These are phyloP conservation scores for Drosophila bunnanda DNA, from an alignment of 2,888 invertebrate genomes.

Conservation along the genomic window DNA sequence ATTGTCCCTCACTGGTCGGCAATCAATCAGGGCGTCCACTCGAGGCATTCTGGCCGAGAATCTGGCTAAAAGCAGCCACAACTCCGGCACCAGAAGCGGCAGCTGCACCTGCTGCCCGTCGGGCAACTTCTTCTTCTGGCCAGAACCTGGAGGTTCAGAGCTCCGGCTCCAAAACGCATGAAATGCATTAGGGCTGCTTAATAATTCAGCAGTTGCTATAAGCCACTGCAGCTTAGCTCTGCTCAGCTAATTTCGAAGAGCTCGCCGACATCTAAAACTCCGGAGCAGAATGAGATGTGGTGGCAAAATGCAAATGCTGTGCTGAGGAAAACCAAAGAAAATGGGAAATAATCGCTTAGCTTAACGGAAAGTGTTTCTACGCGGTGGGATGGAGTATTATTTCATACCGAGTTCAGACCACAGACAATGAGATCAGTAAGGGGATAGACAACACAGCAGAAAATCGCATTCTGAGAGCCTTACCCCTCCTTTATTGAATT, in stretches of 20 bases:
- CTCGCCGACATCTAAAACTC: conserved; percentile 31
- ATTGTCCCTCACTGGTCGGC: conserved; percentile 34
- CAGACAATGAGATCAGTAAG: conserved; percentile 14
- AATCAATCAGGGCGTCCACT: conserved; percentile 36
- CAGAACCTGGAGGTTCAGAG: conserved; percentile 40
- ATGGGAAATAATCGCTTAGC: conserved; percentile 51
- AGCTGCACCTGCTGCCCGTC: conserved; percentile 25
- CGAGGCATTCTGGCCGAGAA: conserved; percentile 9
- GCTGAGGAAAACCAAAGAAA: conserved; percentile 33
- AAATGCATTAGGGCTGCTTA: conserved; percentile 73
- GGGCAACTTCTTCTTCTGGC: conserved; percentile 35
- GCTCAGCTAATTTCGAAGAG: conserved; percentile 59
- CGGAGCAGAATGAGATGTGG: conserved; percentile 41
- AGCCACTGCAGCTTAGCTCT: conserved; percentile 45
- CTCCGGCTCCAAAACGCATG: conserved; percentile 61
- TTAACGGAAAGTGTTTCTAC: conserved; percentile 57
- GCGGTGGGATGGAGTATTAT: not conserved
- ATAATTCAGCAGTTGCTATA: conserved; percentile 63
- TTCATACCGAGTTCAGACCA: not conserved
- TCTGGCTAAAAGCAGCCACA: conserved; percentile 64
- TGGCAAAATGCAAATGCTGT: conserved; percentile 41
- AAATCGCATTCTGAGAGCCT: not conserved
- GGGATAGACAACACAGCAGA: conserved; percentile 1
- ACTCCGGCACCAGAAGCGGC: conserved; percentile 27
- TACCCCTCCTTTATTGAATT: not conserved